Evolutionary conservation across 2,888 invertebrate genomes (phyloP).

Genomic region (Beris chalybata): DNA sequence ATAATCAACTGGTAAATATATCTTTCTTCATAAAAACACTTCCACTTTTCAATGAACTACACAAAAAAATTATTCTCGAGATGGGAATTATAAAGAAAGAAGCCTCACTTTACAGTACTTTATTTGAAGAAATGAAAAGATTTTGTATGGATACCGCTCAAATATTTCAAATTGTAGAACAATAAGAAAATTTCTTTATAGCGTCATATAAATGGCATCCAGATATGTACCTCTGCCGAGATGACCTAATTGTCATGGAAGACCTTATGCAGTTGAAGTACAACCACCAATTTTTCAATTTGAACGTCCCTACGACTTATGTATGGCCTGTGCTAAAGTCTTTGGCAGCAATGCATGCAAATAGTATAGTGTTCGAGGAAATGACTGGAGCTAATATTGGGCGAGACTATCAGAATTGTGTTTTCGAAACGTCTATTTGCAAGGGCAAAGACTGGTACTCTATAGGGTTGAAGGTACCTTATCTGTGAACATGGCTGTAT

Average conservation of each 20-base stretch:
- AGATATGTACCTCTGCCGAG: constrained; percentile 22
- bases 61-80: constrained; percentile 4
- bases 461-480: constrained; percentile 28
- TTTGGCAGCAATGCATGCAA: constrained; percentile 52
- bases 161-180: background rate
- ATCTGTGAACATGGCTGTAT: background rate
- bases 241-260: constrained; percentile 33
- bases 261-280: constrained; percentile 25
- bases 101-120: constrained; percentile 3
- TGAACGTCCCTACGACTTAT: constrained; percentile 36
- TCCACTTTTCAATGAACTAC: constrained; percentile 7
- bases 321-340: constrained; percentile 46
- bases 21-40: constrained; percentile 23
- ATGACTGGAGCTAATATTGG: constrained; percentile 37
- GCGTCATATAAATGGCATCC: constrained; percentile 30
- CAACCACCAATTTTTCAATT: constrained; percentile 19
- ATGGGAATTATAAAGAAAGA: constrained; percentile 21
- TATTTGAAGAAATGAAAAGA: constrained; percentile 10
- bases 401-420: constrained; percentile 1
- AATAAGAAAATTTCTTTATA: background rate
- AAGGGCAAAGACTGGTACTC: constrained; percentile 26
- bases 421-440: constrained; percentile 6
- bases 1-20: too few species aligned
- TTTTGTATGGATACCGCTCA: constrained; percentile 11
- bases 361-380: constrained; percentile 48